A percentile compares a stretch with the other conserved stretches of the same genome.
These are phyloP conservation scores for Jacana jacana DNA, from an alignment of 2,113 vertebrate species.

Conservation along the genomic window DNA sequence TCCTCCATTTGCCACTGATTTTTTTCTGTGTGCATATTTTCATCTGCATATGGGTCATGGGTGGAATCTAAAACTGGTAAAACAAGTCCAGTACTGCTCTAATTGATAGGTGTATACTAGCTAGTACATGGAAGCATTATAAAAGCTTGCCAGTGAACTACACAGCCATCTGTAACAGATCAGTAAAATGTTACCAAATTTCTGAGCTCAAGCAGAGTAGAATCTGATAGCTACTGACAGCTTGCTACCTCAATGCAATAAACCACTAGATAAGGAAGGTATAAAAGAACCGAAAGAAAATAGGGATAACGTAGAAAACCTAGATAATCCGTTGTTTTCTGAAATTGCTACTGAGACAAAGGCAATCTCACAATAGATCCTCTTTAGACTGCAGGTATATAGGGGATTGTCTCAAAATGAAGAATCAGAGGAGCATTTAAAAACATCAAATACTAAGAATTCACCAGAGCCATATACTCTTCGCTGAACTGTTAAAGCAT, in stretches of 20 bases:
- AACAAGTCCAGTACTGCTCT: neutral
- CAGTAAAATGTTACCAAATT: neutral
- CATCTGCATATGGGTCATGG: neutral
- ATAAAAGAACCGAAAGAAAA: neutral
- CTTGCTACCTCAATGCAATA: neutral
- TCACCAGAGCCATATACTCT: neutral
- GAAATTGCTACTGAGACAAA: neutral
- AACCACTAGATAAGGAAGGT: neutral
- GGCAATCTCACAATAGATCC: neutral
- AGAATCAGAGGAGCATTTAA: neutral
- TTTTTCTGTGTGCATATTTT: neutral
- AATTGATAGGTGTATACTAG: neutral
- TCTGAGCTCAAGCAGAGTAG: neutral
- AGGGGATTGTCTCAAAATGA: neutral
- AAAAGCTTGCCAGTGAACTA: neutral
- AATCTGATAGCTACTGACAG: neutral
- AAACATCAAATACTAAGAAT: neutral
- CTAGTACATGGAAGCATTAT: neutral
- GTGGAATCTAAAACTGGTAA: neutral
- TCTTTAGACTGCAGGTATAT: neutral
- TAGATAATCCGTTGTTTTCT: neutral
- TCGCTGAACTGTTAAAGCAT: neutral
- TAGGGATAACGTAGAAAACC: neutral
- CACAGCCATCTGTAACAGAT: neutral
- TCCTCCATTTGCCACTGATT: neutral